Evolutionary conservation across 2,797 vertebrate genomes (phyloP).

Genomic region (Phataginus tetradactyla): DNA sequence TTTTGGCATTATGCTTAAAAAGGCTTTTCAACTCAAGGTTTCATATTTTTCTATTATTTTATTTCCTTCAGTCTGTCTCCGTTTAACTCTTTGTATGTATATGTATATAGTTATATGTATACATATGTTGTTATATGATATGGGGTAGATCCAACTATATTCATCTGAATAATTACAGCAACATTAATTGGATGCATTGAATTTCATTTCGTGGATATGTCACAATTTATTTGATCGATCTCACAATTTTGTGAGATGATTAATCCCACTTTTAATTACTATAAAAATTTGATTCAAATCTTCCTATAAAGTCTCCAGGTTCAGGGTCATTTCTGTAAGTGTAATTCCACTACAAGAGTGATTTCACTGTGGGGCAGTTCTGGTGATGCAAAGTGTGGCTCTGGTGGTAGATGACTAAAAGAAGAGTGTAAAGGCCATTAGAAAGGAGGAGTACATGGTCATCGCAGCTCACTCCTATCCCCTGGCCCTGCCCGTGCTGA

Average conservation of each 20-base stretch:
- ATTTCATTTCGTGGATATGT: not conserved
- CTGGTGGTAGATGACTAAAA: not conserved
- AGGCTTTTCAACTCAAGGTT: not conserved
- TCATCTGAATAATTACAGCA: not conserved
- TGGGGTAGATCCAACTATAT: not conserved
- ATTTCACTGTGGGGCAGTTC: not conserved
- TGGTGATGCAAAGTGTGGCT: not conserved
- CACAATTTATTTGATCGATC: not conserved
- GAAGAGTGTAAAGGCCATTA: not conserved
- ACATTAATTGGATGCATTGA: not conserved
- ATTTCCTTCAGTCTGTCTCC: not conserved
- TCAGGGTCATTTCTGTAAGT: not conserved
- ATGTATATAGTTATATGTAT: not conserved
- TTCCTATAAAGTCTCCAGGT: not conserved
- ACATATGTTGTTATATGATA: not conserved
- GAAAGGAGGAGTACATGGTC: not conserved
- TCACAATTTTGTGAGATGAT: not conserved
- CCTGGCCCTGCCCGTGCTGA: not conserved
- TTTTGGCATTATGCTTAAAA: not conserved
- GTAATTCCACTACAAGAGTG: not conserved
- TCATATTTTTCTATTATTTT: not conserved
- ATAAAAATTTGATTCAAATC: not conserved
- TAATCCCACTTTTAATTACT: not conserved
- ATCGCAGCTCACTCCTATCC: not conserved
- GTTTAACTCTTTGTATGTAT: not conserved